A percentile compares a stretch with the other conserved stretches of the same genome.
Conservation (phyloP, 2,113 vertebrate species). For the Thinocorus orbignyianus region DNA sequence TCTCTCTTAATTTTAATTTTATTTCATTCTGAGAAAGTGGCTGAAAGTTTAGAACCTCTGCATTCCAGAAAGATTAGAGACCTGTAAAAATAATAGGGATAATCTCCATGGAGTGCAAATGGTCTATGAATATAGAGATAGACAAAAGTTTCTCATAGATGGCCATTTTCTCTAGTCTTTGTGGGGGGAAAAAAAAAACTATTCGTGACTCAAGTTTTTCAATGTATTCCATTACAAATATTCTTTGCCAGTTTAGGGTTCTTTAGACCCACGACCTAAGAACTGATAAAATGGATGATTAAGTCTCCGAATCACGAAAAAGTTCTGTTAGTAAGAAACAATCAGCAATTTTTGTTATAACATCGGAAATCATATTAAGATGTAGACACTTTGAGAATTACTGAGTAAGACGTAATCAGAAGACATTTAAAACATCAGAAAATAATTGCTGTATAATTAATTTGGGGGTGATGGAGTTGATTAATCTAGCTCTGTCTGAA, state of each 20-base stretch:
- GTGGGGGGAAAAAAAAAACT: not conserved
- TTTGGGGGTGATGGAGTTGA: constrained; percentile 51
- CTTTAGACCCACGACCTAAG: not conserved
- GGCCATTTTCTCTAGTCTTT: not conserved
- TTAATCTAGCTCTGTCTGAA: constrained; percentile 45
- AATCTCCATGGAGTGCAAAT: not conserved
- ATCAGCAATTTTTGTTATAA: constrained; percentile 56
- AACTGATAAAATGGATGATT: constrained; percentile 7
- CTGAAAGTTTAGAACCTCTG: not conserved
- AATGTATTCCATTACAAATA: not conserved
- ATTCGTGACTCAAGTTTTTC: not conserved
- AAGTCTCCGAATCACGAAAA: constrained; percentile 26
- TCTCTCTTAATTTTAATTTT: not conserved
- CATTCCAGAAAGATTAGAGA: not conserved
- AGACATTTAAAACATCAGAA: constrained; percentile 67
- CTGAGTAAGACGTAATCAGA: constrained; percentile 63
- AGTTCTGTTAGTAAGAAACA: constrained; percentile 43
- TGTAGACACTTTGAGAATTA: constrained; percentile 59
- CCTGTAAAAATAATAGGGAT: not conserved
- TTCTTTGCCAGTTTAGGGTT: not conserved
- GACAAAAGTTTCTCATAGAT: not conserved
- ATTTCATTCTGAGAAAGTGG: not conserved
- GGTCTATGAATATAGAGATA: not conserved
- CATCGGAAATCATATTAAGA: constrained; percentile 62
- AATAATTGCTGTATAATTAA: constrained; percentile 70